A percentile compares a stretch with the other conserved stretches of the same genome.
phyloP scores from a whole-genome alignment of 2,113 vertebrate genomes.

The Gadus macrocephalus region DNA sequence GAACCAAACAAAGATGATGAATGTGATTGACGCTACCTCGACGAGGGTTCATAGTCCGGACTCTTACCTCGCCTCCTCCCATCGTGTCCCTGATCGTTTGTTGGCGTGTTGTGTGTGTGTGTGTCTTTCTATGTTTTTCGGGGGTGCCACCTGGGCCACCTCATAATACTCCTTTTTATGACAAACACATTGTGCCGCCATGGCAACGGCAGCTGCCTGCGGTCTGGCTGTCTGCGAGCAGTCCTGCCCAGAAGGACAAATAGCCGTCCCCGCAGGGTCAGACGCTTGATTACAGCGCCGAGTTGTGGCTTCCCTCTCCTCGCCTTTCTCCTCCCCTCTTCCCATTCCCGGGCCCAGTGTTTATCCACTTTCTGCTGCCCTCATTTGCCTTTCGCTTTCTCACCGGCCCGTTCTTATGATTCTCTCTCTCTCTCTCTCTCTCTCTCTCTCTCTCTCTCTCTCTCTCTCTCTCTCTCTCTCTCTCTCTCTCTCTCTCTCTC shows the following conservation, averaged over 20 bases:
- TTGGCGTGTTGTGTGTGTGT: constrained; percentile 27
- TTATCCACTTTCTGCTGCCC: neutral
- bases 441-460: too few relatives aligned
- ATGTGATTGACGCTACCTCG: neutral
- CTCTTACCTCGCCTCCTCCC: neutral
- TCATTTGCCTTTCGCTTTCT: neutral
- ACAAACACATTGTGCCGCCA: constrained; percentile 33
- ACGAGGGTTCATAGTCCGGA: neutral
- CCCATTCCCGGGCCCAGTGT: neutral
- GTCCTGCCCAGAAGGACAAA: constrained; percentile 41
- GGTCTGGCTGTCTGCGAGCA: constrained; percentile 54
- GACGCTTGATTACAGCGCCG: constrained; percentile 48
- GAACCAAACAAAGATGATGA: neutral
- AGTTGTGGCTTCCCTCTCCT: constrained; percentile 50
- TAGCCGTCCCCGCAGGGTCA: constrained; percentile 60
- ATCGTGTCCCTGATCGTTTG: constrained; percentile 31
- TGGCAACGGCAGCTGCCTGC: constrained; percentile 34
- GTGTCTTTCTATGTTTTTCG: neutral
- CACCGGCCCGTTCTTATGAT: too few relatives aligned
- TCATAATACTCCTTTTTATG: constrained; percentile 20
- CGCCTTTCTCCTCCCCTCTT: constrained; percentile 4
- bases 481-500: neutral
- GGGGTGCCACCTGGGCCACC: constrained; percentile 39
- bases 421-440: too few relatives aligned
- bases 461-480: too few relatives aligned